Percentiles rank a stretch among this genome's conserved stretches.
phyloP scores from a whole-genome alignment of 2,797 vertebrate species.

The Scyliorhinus canicula region DNA sequence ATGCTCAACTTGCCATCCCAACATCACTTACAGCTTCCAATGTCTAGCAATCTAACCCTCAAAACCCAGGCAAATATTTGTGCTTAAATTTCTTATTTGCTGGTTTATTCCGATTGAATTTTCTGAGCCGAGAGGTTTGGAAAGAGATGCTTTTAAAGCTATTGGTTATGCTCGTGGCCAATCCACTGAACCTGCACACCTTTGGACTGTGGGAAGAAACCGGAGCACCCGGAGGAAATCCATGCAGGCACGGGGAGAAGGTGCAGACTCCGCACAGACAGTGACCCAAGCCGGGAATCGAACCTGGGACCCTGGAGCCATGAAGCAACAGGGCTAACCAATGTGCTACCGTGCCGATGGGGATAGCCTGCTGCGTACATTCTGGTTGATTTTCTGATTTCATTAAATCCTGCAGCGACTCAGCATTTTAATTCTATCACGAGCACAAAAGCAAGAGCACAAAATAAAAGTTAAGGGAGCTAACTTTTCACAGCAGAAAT shows the following conservation, averaged over 20 bases:
- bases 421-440: not conserved
- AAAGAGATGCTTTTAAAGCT: not conserved
- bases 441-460: not conserved
- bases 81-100: not conserved
- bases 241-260: too few species aligned
- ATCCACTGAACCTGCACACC: too few species aligned
- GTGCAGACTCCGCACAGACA: too few species aligned
- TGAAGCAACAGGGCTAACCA: too few species aligned
- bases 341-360: too few species aligned
- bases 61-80: not conserved
- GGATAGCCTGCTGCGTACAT: too few species aligned
- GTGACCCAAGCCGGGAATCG: too few species aligned
- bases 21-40: too few species aligned
- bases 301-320: too few species aligned
- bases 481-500: constrained; percentile 6
- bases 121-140: not conserved
- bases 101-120: not conserved
- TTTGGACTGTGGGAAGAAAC: too few species aligned
- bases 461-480: not conserved
- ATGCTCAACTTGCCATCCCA: not conserved
- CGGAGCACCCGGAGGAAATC: too few species aligned
- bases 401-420: not conserved
- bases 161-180: not conserved
- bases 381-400: not conserved
- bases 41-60: not conserved